Base-by-base conservation (phyloP, 2,888 invertebrate genomes). In the Dasysyrphus tricinctus region DNA sequence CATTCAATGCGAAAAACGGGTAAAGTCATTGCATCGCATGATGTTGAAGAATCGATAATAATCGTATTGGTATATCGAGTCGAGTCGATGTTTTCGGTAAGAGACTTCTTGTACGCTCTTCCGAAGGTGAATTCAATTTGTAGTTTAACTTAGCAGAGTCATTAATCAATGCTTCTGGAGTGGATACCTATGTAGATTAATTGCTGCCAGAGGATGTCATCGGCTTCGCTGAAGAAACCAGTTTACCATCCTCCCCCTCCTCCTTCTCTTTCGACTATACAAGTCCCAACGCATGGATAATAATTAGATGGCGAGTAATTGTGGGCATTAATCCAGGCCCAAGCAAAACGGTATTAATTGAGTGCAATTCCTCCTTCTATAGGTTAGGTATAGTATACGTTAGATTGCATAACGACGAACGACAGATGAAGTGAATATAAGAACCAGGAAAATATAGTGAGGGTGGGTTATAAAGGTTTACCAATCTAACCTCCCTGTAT, bases 191-290 rank as follows among this genome's bases (percentile, higher is more conserved):
- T 82, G 82, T 73, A 77, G 81, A 81, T 86, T 86, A 78, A 86
- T 86, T 86, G 86, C 81, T 86, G 82, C 74, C 78, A 86, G 70
- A 49, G 74, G 70, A 78, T 86, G 74, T 86, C 86, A 86, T 70
- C 82, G 70, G 47, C 37, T 74, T 47, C 14, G 6, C 12, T 24
- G 57, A 57, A 47, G 6, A 42, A 47, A 42, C 34, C 19, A 24
- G 24, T 24, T n/a, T 24, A 24, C 44, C 57, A 11, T n/a, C 11
- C 54, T 29, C n/a, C 29, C 11, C 2, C 44, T 7, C 2, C 14
- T 1, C 3, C 14, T n/a, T n/a, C n/a, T 8, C 47, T 29, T 47
- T 8, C 24, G 9, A 32, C 24, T 24, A 3, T 24, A 24, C 44
- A 49, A 49, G 14, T 14, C 12, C 12, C 47, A 84, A 84, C 76